Conservation (phyloP, 1,140 invertebrate species). For the Radopholus similis region DNA sequence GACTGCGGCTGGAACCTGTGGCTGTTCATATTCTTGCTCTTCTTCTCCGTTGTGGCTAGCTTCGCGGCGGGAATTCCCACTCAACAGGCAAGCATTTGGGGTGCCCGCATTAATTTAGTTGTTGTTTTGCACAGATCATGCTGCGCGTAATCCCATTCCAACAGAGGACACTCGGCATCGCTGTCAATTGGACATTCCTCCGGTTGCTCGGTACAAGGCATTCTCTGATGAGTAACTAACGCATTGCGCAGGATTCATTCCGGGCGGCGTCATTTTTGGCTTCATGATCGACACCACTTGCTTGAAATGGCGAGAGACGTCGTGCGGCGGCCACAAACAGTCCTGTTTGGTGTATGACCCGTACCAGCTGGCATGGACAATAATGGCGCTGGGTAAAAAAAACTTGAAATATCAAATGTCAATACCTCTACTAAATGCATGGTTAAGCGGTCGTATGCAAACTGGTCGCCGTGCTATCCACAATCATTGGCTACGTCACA, state of each 20-base stretch:
- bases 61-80: constrained; percentile 58
- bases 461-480: constrained; percentile 56
- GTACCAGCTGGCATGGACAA: constrained; percentile 52
- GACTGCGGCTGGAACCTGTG: constrained; percentile 54
- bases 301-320: constrained; percentile 54
- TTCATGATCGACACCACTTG: constrained; percentile 59
- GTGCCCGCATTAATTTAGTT: not conserved
- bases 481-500: constrained; percentile 58
- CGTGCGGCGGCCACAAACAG: constrained; percentile 45
- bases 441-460: constrained; percentile 59
- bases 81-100: constrained; percentile 46
- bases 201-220: constrained; percentile 40
- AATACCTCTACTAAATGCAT: constrained; percentile 1
- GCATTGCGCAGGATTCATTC: constrained; percentile 48
- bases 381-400: constrained; percentile 53
- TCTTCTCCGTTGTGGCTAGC: constrained; percentile 59
- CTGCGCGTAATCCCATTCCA: constrained; percentile 58
- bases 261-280: constrained; percentile 56
- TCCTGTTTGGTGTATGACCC: constrained; percentile 57
- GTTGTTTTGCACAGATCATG: constrained; percentile 46
- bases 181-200: constrained; percentile 58
- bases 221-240: not conserved
- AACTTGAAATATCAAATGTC: constrained; percentile 5
- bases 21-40: constrained; percentile 52
- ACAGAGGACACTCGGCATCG: constrained; percentile 57